A percentile compares a stretch with the other conserved stretches of the same genome.
phyloP scores from a whole-genome alignment of 2,797 vertebrate genomes.

The Diglossa cyanea region DNA sequence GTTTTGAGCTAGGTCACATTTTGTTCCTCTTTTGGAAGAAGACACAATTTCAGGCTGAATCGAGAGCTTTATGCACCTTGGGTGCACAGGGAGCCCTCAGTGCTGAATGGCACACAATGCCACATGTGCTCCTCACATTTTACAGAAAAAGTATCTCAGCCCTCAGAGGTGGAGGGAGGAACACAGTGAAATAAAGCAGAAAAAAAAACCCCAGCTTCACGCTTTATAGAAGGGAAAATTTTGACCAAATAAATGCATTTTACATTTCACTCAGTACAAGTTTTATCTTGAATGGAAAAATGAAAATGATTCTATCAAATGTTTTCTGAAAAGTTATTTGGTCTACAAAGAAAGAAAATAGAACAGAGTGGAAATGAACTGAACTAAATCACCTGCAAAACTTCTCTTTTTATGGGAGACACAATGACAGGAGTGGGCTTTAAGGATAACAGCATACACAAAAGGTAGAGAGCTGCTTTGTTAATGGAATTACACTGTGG shows the following conservation, averaged over 20 bases:
- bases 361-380: slow-evolving; percentile 6
- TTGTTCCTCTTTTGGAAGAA: not conserved
- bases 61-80: not conserved
- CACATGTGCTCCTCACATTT: not conserved
- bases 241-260: not conserved
- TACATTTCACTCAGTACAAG: not conserved
- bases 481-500: slow-evolving; percentile 32
- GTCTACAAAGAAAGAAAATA: slow-evolving; percentile 15
- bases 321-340: slow-evolving; percentile 17
- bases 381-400: slow-evolving; percentile 23
- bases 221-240: not conserved
- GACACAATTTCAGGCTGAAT: not conserved
- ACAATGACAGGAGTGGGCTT: not conserved
- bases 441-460: slow-evolving; percentile 15
- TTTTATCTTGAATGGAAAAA: slow-evolving; percentile 28
- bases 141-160: not conserved
- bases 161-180: not conserved
- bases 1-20: not conserved
- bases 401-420: not conserved
- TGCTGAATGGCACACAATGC: not conserved
- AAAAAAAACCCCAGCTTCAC: not conserved
- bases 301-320: slow-evolving; percentile 36
- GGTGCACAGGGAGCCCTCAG: not conserved
- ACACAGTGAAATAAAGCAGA: not conserved
- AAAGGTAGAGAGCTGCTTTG: slow-evolving; percentile 20